Evolutionary conservation across 2,797 vertebrate genomes (phyloP).

Genomic region (Syngnathus acus): DNA sequence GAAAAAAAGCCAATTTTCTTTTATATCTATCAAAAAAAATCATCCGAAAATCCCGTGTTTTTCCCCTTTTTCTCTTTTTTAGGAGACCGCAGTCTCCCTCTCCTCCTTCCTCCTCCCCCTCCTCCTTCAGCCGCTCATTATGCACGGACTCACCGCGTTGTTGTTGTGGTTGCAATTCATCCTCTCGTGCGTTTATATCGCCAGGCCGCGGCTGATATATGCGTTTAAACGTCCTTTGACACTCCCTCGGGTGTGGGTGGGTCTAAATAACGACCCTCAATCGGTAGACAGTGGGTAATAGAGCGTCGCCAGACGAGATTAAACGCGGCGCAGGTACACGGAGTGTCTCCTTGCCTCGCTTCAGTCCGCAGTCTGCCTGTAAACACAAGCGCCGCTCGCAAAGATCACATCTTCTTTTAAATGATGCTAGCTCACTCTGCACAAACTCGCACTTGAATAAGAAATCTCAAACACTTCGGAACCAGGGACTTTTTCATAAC

Average conservation of each 20-base stretch:
- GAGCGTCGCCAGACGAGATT: conserved; percentile 23
- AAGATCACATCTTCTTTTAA: conserved; percentile 47
- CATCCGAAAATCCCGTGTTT: conserved; percentile 46
- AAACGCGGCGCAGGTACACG: conserved; percentile 40
- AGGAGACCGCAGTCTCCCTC: conserved; percentile 53
- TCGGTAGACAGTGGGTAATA: conserved; percentile 10
- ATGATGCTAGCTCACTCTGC: conserved; percentile 33
- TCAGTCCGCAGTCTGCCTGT: conserved; percentile 61
- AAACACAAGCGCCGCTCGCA: conserved; percentile 67
- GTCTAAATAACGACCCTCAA: neutral
- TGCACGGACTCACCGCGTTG: conserved; percentile 52
- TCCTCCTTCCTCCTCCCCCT: conserved; percentile 27
- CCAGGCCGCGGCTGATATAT: neutral
- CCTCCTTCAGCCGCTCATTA: conserved; percentile 52
- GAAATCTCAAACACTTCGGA: neutral
- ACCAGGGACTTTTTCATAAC: neutral
- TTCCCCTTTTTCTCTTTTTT: conserved; percentile 9
- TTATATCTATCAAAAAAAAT: conserved; percentile 42
- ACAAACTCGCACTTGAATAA: neutral
- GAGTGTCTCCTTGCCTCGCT: conserved; percentile 28
- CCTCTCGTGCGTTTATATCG: conserved; percentile 15
- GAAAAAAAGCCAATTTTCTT: neutral
- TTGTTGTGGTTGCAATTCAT: conserved; percentile 44
- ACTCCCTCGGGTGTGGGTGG: neutral
- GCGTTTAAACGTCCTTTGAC: neutral